Conservation (phyloP, 2,797 vertebrate genomes). For the Poecilia wingei region DNA sequence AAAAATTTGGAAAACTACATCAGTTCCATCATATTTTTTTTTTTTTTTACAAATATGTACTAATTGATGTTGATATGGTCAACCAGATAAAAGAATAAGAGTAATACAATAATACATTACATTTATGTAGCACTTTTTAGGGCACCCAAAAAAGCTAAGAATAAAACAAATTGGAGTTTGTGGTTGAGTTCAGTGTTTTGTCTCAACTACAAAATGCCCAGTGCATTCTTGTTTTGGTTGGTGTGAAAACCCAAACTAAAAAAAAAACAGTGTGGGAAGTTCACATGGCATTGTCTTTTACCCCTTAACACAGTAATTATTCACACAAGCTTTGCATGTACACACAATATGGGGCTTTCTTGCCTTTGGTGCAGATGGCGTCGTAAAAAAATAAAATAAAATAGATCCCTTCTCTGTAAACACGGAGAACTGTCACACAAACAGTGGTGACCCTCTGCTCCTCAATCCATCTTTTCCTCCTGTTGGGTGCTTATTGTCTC, state of each 20-base stretch:
- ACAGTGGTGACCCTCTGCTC: constrained; percentile 78
- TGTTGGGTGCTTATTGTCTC: constrained; percentile 72
- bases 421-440: constrained; percentile 84
- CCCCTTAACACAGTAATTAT: constrained; percentile 73
- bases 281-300: constrained; percentile 82
- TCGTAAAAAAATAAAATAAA: constrained; percentile 68
- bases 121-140: too few relatives aligned
- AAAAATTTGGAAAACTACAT: not conserved
- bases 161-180: not conserved
- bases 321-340: constrained; percentile 70
- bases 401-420: constrained; percentile 77
- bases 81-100: not conserved
- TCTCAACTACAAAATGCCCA: constrained; percentile 78
- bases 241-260: constrained; percentile 65
- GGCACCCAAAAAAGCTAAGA: too few relatives aligned
- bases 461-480: constrained; percentile 82
- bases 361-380: constrained; percentile 76
- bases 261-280: constrained; percentile 77
- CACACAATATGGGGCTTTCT: constrained; percentile 76
- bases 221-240: constrained; percentile 79
- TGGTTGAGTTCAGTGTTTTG: constrained; percentile 46
- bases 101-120: too few relatives aligned
- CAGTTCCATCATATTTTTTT: not conserved
- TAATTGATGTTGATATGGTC: not conserved
- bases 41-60: not conserved